Evolutionary conservation across 2,888 invertebrate genomes (phyloP).

Genomic region (Fragum fragum): DNA sequence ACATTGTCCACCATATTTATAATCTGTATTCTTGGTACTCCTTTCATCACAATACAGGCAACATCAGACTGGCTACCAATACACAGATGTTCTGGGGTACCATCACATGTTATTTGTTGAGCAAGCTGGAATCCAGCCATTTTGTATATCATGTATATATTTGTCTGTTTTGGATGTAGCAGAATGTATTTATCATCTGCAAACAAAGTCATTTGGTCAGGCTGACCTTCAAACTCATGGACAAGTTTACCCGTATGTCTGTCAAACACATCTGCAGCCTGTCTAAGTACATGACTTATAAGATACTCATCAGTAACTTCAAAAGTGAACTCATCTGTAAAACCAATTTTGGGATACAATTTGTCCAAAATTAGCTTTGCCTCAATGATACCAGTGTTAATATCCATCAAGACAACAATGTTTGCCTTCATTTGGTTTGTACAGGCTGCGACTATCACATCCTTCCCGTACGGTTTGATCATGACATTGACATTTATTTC

Average conservation of each 20-base stretch:
- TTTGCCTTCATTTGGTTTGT: constrained; percentile 71
- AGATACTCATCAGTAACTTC: constrained; percentile 59
- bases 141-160: constrained; percentile 58
- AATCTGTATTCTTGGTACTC: constrained; percentile 46
- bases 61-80: constrained; percentile 22
- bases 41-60: constrained; percentile 56
- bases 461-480: constrained; percentile 49
- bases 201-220: constrained; percentile 60
- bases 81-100: constrained; percentile 46
- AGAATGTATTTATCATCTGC: constrained; percentile 59
- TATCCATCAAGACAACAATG: constrained; percentile 71
- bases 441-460: constrained; percentile 65
- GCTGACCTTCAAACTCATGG: constrained; percentile 64
- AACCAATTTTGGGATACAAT: constrained; percentile 68
- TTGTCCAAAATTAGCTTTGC: constrained; percentile 67
- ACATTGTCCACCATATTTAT: constrained; percentile 49
- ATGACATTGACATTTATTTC: constrained; percentile 71
- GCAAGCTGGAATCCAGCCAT: constrained; percentile 56
- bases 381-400: constrained; percentile 63
- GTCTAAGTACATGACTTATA: constrained; percentile 58
- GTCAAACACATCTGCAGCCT: constrained; percentile 67
- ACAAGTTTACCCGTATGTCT: constrained; percentile 61
- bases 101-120: constrained; percentile 48
- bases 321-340: constrained; percentile 71
- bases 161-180: constrained; percentile 65